These are phyloP conservation scores for Phyto melanocephala DNA, from an alignment of 2,888 invertebrate genomes.

Conservation along the genomic window DNA sequence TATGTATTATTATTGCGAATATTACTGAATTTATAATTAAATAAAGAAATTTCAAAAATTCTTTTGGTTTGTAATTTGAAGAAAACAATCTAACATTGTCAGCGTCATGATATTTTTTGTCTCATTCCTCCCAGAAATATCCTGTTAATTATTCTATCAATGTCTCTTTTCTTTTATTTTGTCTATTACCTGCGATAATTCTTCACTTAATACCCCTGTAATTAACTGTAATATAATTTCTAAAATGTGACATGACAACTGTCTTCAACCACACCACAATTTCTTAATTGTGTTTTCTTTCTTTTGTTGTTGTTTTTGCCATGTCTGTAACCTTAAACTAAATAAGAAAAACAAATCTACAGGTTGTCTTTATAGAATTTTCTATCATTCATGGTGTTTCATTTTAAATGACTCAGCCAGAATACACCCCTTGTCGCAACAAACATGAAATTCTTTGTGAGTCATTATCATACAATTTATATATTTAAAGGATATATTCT, in stretches of 20 bases:
- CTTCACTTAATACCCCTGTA: background rate
- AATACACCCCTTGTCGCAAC: slow-evolving; percentile 19
- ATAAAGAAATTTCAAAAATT: too few relatives aligned
- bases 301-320: background rate
- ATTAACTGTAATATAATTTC: slow-evolving; percentile 16
- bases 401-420: slow-evolving; percentile 31
- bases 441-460: slow-evolving; percentile 8
- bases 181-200: slow-evolving; percentile 21
- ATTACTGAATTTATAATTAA: too few relatives aligned
- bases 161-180: background rate
- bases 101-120: background rate
- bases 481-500: slow-evolving; percentile 24
- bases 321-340: background rate
- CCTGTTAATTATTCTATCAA: background rate
- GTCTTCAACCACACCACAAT: slow-evolving; percentile 30
- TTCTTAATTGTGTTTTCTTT: slow-evolving; percentile 40
- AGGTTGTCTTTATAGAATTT: slow-evolving; percentile 16
- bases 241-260: slow-evolving; percentile 32
- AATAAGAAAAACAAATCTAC: slow-evolving; percentile 22
- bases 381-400: background rate
- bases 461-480: slow-evolving; percentile 26
- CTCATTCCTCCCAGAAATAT: background rate
- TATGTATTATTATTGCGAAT: too few relatives aligned
- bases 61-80: too few relatives aligned
- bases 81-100: too few relatives aligned